These are phyloP conservation scores for Aphrocallistes beatrix DNA, from an alignment of 37 sponge, comb jelly and placozoan genomes.

Conservation along the genomic window DNA sequence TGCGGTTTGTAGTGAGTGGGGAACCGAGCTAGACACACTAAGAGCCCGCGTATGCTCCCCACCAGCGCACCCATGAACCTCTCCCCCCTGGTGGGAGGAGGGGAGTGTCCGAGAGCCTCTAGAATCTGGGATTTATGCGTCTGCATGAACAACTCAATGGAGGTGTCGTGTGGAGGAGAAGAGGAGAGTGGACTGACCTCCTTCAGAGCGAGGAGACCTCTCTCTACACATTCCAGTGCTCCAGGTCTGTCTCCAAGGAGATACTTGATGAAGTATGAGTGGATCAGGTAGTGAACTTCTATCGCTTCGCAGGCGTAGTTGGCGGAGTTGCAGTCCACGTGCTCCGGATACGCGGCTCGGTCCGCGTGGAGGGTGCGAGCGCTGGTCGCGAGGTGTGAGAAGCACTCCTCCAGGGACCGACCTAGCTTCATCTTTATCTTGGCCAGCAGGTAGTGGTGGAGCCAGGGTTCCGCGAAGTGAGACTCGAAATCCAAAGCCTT, in stretches of 20 bases:
- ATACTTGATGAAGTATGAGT: background rate
- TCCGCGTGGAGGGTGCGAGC: background rate
- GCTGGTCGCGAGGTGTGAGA: background rate
- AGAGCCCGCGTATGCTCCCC: background rate
- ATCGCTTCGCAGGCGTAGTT: background rate
- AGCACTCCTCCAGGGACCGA: background rate
- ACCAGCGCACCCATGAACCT: background rate
- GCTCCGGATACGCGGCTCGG: background rate
- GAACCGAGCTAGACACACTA: constrained; percentile 13
- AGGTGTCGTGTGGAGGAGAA: background rate
- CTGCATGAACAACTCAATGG: background rate
- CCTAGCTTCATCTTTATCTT: background rate
- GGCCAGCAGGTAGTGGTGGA: constrained; percentile 8
- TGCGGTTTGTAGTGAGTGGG: background rate
- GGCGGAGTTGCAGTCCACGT: background rate
- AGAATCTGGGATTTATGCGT: background rate
- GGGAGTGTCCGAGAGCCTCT: background rate
- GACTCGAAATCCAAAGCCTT: background rate
- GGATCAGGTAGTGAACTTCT: background rate
- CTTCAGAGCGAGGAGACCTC: background rate
- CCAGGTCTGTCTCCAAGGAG: background rate
- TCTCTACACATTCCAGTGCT: background rate
- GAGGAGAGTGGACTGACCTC: background rate
- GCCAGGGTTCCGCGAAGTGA: constrained; percentile 1
- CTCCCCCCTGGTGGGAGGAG: background rate